Conservation (phyloP, 2,888 invertebrate genomes). For the Trachelus troglodyta region DNA sequence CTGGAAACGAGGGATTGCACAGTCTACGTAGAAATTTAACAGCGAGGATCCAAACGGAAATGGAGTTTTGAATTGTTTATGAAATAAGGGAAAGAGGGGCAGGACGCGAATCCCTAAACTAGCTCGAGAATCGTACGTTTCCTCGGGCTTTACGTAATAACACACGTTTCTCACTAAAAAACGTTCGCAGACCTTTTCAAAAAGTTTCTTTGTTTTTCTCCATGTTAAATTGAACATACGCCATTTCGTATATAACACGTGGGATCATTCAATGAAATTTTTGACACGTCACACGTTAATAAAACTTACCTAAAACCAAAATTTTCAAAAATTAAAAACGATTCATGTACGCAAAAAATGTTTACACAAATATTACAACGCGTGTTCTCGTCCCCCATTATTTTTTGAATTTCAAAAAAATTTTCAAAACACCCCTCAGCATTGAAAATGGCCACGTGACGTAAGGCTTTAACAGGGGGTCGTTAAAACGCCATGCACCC, state of each 20-base stretch:
- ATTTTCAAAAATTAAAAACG: too few species aligned
- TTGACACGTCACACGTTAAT: too few species aligned
- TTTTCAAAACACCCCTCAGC: not conserved
- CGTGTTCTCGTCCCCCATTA: too few species aligned
- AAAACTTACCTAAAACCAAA: too few species aligned
- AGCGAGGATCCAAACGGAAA: not conserved
- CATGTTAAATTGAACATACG: not conserved
- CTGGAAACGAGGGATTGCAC: not conserved
- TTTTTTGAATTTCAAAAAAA: too few species aligned
- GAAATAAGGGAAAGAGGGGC: not conserved
- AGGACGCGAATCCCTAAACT: not conserved
- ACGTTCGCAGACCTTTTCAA: not conserved
- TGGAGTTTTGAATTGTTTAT: conserved; percentile 6
- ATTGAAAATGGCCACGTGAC: not conserved
- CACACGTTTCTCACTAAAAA: not conserved
- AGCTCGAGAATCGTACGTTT: not conserved
- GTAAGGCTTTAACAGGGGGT: too few species aligned
- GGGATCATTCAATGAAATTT: too few species aligned
- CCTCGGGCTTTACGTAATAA: not conserved
- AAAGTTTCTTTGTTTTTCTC: not conserved
- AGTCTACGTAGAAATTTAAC: not conserved
- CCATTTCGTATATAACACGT: not conserved
- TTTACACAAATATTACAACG: too few species aligned
- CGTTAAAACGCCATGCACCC: not conserved
- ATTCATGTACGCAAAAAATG: too few species aligned